These are phyloP conservation scores for Elephas maximus DNA, from an alignment of 2,113 vertebrate species.

Conservation along the genomic window DNA sequence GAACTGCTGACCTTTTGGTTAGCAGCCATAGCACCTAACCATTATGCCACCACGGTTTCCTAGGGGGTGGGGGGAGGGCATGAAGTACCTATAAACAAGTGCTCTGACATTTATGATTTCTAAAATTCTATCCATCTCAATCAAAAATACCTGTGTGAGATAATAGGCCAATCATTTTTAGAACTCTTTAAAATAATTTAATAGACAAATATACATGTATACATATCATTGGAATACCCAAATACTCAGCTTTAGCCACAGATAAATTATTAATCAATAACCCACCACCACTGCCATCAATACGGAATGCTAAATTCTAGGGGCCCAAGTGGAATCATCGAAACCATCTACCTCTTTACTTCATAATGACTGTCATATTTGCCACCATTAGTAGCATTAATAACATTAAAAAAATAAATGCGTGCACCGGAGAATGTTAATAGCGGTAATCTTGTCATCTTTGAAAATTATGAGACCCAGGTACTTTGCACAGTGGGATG, in stretches of 20 bases:
- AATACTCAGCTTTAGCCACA: constrained; percentile 44
- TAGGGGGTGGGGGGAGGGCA: no score
- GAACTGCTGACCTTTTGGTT: no score
- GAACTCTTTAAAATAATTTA: constrained; percentile 65
- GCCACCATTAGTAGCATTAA: constrained; percentile 85
- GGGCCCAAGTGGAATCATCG: constrained; percentile 81
- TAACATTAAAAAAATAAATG: constrained; percentile 88
- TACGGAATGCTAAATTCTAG: constrained; percentile 83
- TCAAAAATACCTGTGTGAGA: neutral
- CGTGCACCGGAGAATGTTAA: constrained; percentile 84
- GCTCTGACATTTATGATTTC: neutral
- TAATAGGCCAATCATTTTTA: constrained; percentile 54
- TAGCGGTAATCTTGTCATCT: constrained; percentile 86
- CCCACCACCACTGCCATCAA: neutral
- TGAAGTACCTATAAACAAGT: neutral
- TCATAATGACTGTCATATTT: constrained; percentile 84
- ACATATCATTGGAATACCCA: neutral
- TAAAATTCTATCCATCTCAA: constrained; percentile 34
- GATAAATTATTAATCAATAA: constrained; percentile 75
- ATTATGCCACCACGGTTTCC: no score
- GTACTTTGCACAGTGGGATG: constrained; percentile 86
- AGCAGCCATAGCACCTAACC: no score
- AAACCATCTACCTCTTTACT: constrained; percentile 73
- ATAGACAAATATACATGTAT: constrained; percentile 1
- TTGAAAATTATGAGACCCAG: constrained; percentile 84